A percentile compares a stretch with the other conserved stretches of the same genome.
Conservation (phyloP, 1,140 invertebrate genomes). For the Drosophila subobscura region DNA sequence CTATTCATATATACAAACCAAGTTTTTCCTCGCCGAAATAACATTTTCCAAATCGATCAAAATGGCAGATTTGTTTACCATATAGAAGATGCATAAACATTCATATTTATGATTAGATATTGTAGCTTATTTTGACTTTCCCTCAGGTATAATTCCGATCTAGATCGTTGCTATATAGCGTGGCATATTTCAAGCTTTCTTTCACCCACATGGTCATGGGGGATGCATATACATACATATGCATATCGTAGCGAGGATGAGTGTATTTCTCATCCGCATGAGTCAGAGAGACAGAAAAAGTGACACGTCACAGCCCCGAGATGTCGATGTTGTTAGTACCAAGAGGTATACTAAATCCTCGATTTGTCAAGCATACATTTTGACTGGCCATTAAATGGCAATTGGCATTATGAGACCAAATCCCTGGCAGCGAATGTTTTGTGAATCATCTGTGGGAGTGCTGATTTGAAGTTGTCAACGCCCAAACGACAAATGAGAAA, state of each 20-base stretch:
- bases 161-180: constrained; percentile 9
- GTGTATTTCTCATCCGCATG: constrained; percentile 43
- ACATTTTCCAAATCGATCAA: neutral
- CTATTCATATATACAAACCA: constrained; percentile 21
- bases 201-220: constrained; percentile 25
- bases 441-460: constrained; percentile 58
- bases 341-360: constrained; percentile 37
- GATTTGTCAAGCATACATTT: constrained; percentile 54
- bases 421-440: neutral
- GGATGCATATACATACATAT: constrained; percentile 28
- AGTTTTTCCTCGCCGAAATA: constrained; percentile 1
- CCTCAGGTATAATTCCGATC: neutral
- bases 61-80: neutral
- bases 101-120: constrained; percentile 7
- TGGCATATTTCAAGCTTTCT: constrained; percentile 36
- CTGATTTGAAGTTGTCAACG: constrained; percentile 68
- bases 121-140: constrained; percentile 4
- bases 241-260: constrained; percentile 20
- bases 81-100: neutral
- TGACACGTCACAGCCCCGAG: constrained; percentile 35
- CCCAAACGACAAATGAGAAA: neutral
- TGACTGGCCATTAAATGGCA: constrained; percentile 45
- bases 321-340: constrained; percentile 23
- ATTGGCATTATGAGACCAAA: constrained; percentile 42
- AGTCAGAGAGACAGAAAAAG: constrained; percentile 27